Evolutionary conservation across 2,797 vertebrate genomes (phyloP), one percentile per base, ranked within the genome.

Genomic region (Siniperca undulata): DNA sequence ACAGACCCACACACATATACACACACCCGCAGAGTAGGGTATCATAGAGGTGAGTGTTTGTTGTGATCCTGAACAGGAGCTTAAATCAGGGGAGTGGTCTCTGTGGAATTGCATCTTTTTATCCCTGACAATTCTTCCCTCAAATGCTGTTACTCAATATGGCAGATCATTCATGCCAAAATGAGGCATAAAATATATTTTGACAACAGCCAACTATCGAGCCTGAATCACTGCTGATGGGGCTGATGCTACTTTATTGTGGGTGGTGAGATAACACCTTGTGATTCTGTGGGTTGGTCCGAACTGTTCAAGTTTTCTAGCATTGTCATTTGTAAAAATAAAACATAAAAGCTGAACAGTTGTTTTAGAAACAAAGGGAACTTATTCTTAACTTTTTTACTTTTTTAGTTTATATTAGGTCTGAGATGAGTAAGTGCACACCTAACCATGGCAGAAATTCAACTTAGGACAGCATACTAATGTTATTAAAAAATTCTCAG

Each of bases 251-350:
- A 50, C 48, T 75, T 71, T 17, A 53, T 60, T 74, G 81, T 87
- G 70, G 86, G 86, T 89, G 79, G 87, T 90, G 85, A 86, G 75
- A 81, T 85, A 52, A 60, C 84, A 78, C 77, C 56, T 81, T 77
- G 60, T 62, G 78, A 60, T 76, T 86, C 61, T 87, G 89, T 89
- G 73, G 88, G 76, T 62, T 44, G 72, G 27, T 72, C 81, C 58
- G 46, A 81, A 84, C 83, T 86, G 70, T 80, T 76, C 17, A 52
- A 52, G 61, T 74, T 61, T 61, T 74, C 46, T 81, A 70, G 24
- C 72, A 56, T 78, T 73, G 22, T 80, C 52, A 61, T 60, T 59
- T 14, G 68, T 48, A 24, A 74, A 69, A 69, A 55, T 30, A 19
- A 64, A 34, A 61, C 8, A 77, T 40, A 64, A 80, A 52, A 71